phyloP scores from a whole-genome alignment of 2,888 invertebrate species.

The Drosophila mercatorum region DNA sequence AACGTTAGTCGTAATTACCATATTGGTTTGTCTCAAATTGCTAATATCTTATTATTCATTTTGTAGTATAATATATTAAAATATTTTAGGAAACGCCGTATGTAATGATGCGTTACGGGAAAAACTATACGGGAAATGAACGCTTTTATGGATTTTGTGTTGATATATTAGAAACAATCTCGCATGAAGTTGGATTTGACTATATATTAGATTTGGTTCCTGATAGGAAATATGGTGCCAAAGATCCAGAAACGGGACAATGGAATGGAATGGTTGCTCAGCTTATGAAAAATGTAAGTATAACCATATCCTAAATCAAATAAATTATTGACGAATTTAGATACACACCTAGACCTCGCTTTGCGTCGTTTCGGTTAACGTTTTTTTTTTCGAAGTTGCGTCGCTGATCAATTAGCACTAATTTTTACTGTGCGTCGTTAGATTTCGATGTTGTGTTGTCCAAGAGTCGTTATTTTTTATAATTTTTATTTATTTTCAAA shows the following conservation, averaged over 20 bases:
- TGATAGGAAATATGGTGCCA: slow-evolving; percentile 90
- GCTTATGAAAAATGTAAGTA: slow-evolving; percentile 89
- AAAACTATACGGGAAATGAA: slow-evolving; percentile 90
- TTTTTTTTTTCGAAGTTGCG: no score
- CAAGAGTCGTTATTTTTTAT: no score
- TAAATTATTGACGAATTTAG: no score
- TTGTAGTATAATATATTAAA: neutral
- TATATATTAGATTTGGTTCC: slow-evolving; percentile 90
- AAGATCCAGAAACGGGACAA: slow-evolving; percentile 89
- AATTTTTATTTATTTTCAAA: no score
- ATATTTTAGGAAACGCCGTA: slow-evolving; percentile 88
- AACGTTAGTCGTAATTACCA: slow-evolving; percentile 91
- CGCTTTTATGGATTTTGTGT: slow-evolving; percentile 93
- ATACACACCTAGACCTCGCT: no score
- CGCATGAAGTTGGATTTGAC: slow-evolving; percentile 89
- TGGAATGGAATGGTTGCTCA: slow-evolving; percentile 91
- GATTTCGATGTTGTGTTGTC: no score
- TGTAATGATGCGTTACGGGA: slow-evolving; percentile 90
- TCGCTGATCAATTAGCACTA: no score
- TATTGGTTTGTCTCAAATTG: slow-evolving; percentile 87
- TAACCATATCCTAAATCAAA: no score
- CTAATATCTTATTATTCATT: no score
- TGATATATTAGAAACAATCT: slow-evolving; percentile 89
- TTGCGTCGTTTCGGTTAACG: no score
- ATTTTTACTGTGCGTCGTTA: no score